These are phyloP conservation scores for Xylocampa areola DNA, from an alignment of 2,888 invertebrate species.

Conservation along the genomic window DNA sequence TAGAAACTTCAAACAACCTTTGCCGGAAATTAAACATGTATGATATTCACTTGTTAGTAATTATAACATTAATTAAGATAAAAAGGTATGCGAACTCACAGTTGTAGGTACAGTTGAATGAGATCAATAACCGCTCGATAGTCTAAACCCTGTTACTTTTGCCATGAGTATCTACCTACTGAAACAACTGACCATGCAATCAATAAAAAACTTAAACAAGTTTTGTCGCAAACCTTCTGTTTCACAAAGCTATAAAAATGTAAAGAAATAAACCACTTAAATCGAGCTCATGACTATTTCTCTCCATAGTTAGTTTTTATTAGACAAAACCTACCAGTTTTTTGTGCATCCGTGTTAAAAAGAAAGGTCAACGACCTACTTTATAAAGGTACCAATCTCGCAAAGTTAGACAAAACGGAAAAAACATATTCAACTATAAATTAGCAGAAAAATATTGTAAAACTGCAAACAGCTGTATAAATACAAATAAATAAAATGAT, in stretches of 20 bases:
- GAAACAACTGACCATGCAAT: too few relatives aligned
- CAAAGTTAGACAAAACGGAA: constrained; percentile 14
- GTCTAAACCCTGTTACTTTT: neutral
- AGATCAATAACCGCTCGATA: constrained; percentile 2
- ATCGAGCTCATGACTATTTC: neutral
- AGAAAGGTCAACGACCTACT: constrained; percentile 24
- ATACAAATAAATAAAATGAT: constrained; percentile 55
- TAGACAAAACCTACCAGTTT: constrained; percentile 29
- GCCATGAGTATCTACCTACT: too few relatives aligned
- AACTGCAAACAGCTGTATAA: constrained; percentile 34
- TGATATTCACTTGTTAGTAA: neutral
- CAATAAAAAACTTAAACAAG: too few relatives aligned
- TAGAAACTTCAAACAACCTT: constrained; percentile 1
- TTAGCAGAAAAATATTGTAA: constrained; percentile 35
- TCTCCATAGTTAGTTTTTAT: constrained; percentile 31
- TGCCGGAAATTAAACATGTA: constrained; percentile 1
- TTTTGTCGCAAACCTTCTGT: neutral
- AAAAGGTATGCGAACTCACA: neutral
- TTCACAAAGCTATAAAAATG: constrained; percentile 1
- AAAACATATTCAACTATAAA: constrained; percentile 7
- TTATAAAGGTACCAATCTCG: constrained; percentile 26
- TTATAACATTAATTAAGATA: neutral
- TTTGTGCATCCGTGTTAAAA: constrained; percentile 16
- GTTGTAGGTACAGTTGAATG: neutral
- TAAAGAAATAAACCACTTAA: constrained; percentile 4